Evolutionary conservation across 2,113 vertebrate species (phyloP).

Genomic region (Lutjanus erythropterus): DNA sequence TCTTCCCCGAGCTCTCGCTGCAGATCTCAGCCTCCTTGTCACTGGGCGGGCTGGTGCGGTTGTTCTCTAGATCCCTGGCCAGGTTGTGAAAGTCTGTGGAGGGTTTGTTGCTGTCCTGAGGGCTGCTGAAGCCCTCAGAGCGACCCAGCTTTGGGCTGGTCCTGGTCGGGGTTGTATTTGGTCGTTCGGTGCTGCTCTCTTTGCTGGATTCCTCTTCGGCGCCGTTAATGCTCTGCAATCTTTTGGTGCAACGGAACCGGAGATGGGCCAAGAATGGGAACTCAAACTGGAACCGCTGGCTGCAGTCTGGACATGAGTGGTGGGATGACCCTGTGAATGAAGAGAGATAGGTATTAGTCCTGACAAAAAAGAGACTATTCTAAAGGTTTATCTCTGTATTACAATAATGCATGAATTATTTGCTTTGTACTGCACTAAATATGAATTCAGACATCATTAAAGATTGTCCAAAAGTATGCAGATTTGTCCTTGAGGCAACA

Average conservation of each 20-base stretch:
- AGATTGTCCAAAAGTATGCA: neutral
- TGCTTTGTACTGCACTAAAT: neutral
- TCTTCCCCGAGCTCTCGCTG: slow-evolving; percentile 87
- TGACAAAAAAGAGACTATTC: neutral
- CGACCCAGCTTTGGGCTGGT: slow-evolving; percentile 84
- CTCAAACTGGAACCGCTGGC: slow-evolving; percentile 97
- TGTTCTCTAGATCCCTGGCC: slow-evolving; percentile 94
- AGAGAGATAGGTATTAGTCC: slow-evolving; percentile 15
- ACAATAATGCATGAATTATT: neutral
- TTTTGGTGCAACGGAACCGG: slow-evolving; percentile 96
- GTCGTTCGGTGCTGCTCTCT: slow-evolving; percentile 74
- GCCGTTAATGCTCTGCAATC: slow-evolving; percentile 84
- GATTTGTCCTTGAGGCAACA: neutral
- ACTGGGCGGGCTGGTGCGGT: slow-evolving; percentile 81
- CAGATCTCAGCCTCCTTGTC: slow-evolving; percentile 86
- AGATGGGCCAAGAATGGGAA: slow-evolving; percentile 94
- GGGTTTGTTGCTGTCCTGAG: slow-evolving; percentile 86
- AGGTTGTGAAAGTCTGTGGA: slow-evolving; percentile 97
- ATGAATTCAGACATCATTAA: neutral
- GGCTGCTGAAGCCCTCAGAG: slow-evolving; percentile 76
- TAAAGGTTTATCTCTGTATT: neutral
- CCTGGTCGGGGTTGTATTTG: slow-evolving; percentile 74
- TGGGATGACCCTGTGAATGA: slow-evolving; percentile 87
- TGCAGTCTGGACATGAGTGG: slow-evolving; percentile 92
- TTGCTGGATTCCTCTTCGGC: slow-evolving; percentile 81